phyloP scores from a whole-genome alignment of 1,140 invertebrate genomes.

The Drosophila arawakana region DNA sequence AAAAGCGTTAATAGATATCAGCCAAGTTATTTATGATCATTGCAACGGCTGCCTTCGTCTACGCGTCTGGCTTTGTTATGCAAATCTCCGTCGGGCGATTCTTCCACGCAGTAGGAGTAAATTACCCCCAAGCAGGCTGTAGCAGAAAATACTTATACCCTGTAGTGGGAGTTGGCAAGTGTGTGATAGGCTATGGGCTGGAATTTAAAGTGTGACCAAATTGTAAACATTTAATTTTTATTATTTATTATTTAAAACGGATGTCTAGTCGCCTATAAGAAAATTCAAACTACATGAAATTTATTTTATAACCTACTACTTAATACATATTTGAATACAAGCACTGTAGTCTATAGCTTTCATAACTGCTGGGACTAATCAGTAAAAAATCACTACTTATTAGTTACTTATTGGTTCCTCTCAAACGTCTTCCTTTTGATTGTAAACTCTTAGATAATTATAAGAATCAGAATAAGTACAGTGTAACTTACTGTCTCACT shows the following conservation, averaged over 20 bases:
- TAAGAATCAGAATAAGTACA: no score
- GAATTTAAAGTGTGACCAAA: not conserved
- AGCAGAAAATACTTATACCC: conserved; percentile 37
- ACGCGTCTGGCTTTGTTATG: conserved; percentile 61
- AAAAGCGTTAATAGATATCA: conserved; percentile 82
- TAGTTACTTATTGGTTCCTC: no score
- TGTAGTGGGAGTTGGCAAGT: not conserved
- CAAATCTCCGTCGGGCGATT: conserved; percentile 45
- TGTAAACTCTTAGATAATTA: no score
- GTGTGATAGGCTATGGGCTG: not conserved
- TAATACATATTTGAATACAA: no score
- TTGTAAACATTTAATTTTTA: not conserved
- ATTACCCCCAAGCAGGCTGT: conserved; percentile 63
- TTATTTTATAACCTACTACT: no score
- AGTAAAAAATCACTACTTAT: no score
- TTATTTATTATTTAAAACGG: not conserved
- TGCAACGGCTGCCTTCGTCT: conserved; percentile 37
- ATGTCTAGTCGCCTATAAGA: not conserved
- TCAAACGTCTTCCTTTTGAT: no score
- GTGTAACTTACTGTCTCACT: no score
- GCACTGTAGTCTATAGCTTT: no score
- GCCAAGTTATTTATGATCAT: conserved; percentile 67
- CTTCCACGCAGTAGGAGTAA: conserved; percentile 74
- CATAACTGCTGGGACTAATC: no score
- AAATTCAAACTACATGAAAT: no score